These are phyloP conservation scores for Pterois miles DNA, from an alignment of 2,797 vertebrate species.

Conservation along the genomic window DNA sequence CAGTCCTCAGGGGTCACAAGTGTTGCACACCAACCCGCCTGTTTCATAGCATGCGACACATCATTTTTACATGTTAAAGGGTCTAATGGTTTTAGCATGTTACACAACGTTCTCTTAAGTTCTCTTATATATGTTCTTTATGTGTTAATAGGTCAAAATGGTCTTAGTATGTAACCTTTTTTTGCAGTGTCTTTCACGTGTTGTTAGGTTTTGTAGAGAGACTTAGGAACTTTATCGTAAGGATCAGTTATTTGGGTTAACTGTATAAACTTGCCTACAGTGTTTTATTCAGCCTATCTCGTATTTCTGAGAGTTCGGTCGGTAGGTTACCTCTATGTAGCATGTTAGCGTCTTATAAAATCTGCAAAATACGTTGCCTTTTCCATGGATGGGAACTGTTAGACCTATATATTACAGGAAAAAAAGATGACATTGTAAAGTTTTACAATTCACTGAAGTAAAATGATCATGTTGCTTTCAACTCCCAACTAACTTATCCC, in stretches of 20 bases:
- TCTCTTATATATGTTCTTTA: slow-evolving; percentile 41
- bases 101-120: slow-evolving; percentile 27
- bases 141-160: slow-evolving; percentile 53
- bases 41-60: slow-evolving; percentile 70
- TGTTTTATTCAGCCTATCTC: slow-evolving; percentile 58
- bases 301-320: slow-evolving; percentile 43
- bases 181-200: slow-evolving; percentile 38
- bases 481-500: not conserved
- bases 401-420: slow-evolving; percentile 24
- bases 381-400: slow-evolving; percentile 41
- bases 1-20: slow-evolving; percentile 86
- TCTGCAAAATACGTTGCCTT: slow-evolving; percentile 53
- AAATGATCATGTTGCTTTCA: slow-evolving; percentile 26
- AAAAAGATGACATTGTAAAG: slow-evolving; percentile 15
- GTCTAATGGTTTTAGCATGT: slow-evolving; percentile 57
- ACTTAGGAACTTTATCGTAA: slow-evolving; percentile 44
- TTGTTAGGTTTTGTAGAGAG: slow-evolving; percentile 61
- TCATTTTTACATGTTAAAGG: slow-evolving; percentile 49
- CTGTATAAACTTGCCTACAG: slow-evolving; percentile 59
- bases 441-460: slow-evolving; percentile 36
- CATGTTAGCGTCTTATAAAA: slow-evolving; percentile 70
- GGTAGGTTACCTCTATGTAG: slow-evolving; percentile 66
- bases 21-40: slow-evolving; percentile 77
- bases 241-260: slow-evolving; percentile 42
- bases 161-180: slow-evolving; percentile 48